Evolutionary conservation across 2,888 invertebrate genomes (phyloP).

Genomic region (Lycocerus yunnanus): DNA sequence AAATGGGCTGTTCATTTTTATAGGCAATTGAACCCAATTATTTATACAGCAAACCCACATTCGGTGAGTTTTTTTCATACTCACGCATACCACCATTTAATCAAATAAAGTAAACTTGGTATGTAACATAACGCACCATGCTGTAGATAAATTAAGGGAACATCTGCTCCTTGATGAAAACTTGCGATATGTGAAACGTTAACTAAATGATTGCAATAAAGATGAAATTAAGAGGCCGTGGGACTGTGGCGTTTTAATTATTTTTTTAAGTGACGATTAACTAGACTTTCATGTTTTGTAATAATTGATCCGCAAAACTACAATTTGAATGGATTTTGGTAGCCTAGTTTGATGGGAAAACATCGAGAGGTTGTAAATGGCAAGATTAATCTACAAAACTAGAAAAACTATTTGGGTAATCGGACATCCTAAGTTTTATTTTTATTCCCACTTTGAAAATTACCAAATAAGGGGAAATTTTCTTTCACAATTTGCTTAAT

Average conservation of each 20-base stretch:
- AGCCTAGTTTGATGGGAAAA: background rate
- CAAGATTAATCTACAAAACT: no score
- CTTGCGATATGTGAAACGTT: background rate
- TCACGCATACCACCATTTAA: conserved; percentile 9
- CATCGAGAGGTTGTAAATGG: background rate
- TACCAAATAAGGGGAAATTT: background rate
- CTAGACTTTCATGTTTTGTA: background rate
- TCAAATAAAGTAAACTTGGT: conserved; percentile 12
- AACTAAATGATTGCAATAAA: background rate
- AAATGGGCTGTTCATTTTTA: conserved; percentile 10
- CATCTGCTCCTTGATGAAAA: conserved; percentile 5
- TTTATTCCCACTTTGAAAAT: background rate
- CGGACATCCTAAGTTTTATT: background rate
- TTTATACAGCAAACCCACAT: conserved; percentile 1
- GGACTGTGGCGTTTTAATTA: background rate
- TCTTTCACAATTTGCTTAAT: background rate
- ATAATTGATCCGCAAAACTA: background rate
- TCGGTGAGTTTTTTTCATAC: background rate
- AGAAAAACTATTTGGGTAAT: no score
- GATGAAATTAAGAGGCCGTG: background rate
- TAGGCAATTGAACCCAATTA: conserved; percentile 11
- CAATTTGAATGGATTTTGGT: background rate
- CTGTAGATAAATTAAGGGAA: conserved; percentile 3
- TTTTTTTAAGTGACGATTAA: background rate
- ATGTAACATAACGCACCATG: conserved; percentile 1